phyloP scores from a whole-genome alignment of 2,113 vertebrate species.

The Ophiodon elongatus region DNA sequence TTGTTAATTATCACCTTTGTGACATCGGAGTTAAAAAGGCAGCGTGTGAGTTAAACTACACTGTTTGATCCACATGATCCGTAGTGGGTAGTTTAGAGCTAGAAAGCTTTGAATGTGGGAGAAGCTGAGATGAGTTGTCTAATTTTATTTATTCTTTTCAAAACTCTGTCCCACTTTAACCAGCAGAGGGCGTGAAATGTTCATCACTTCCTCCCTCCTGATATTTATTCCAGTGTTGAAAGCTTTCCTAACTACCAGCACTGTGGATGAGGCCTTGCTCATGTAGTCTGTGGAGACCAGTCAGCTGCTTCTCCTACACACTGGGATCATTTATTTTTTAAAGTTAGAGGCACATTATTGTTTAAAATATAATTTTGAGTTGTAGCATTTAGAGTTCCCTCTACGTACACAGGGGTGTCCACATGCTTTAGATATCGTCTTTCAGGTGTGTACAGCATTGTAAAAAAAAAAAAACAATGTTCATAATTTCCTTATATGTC shows the following conservation, averaged over 20 bases:
- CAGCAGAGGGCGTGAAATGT: conserved; percentile 17
- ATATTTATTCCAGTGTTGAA: no score
- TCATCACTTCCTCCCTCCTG: no score
- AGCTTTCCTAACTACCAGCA: no score
- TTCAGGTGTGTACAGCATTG: background rate
- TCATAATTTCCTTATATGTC: background rate
- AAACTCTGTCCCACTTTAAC: background rate
- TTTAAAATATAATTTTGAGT: background rate
- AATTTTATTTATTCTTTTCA: no score
- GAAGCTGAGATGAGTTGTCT: background rate
- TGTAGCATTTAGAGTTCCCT: background rate
- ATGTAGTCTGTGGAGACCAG: no score
- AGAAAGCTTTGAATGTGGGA: background rate
- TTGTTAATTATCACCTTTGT: conserved; percentile 15
- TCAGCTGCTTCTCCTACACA: background rate
- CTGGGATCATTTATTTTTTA: background rate
- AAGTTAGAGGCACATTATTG: background rate
- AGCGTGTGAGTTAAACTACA: background rate
- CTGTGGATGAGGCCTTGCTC: no score
- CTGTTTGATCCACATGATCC: background rate
- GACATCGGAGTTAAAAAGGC: background rate
- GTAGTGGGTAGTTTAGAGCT: no score
- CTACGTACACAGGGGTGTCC: background rate
- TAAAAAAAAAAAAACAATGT: no score
- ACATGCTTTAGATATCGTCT: no score